These are phyloP conservation scores for Crotalus horridus DNA, from an alignment of 2,113 vertebrate genomes.

Conservation along the genomic window DNA sequence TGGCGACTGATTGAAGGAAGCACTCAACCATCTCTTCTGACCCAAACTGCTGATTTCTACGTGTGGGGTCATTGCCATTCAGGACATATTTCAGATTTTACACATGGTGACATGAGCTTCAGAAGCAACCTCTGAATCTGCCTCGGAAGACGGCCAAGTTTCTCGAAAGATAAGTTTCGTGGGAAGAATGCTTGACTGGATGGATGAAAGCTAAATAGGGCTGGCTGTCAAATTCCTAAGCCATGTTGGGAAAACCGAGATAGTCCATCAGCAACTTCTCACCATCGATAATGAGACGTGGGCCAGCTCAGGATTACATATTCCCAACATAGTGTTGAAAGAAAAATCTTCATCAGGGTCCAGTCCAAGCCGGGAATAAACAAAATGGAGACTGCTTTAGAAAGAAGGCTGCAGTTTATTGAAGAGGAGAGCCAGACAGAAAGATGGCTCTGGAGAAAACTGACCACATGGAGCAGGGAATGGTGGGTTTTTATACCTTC, in stretches of 20 bases:
- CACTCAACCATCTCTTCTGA: background rate
- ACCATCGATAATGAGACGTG: background rate
- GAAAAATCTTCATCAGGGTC: no score
- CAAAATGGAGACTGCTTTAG: no score
- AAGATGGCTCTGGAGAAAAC: no score
- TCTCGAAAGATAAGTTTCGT: background rate
- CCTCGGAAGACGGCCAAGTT: background rate
- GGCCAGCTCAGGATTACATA: background rate
- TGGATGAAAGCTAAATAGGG: background rate
- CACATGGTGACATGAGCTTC: no score
- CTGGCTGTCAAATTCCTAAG: background rate
- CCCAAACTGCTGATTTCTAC: background rate
- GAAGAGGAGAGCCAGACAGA: no score
- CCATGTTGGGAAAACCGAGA: background rate
- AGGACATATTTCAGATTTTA: background rate
- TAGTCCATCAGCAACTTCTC: background rate
- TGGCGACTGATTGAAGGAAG: background rate
- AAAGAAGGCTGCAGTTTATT: no score
- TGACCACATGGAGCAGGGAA: no score
- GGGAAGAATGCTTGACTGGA: background rate
- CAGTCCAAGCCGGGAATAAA: no score
- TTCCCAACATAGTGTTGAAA: background rate
- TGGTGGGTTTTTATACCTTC: no score
- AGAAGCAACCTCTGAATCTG: background rate
- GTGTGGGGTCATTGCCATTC: background rate